Percentiles rank a stretch among this genome's conserved stretches.
Conservation (phyloP, 2,888 invertebrate species). For the Tenodera sinensis region DNA sequence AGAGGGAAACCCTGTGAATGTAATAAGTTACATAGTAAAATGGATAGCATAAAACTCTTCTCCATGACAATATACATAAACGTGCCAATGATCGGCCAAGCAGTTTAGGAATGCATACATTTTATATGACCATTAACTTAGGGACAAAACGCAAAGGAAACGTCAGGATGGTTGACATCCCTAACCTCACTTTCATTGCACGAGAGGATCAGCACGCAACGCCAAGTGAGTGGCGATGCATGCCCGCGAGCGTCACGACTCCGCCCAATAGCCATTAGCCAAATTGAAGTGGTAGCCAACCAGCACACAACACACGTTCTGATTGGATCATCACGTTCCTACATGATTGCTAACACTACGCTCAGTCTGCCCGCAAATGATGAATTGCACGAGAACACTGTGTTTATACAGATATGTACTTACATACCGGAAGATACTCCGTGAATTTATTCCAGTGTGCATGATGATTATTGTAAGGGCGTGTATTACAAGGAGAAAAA, state of each 20-base stretch:
- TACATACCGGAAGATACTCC: no score
- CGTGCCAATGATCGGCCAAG: no score
- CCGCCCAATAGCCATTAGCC: constrained; percentile 13
- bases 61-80: no score
- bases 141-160: not conserved
- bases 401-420: not conserved
- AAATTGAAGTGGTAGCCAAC: constrained; percentile 3
- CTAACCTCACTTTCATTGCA: constrained; percentile 3
- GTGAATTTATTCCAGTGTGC: no score
- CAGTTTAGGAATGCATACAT: no score
- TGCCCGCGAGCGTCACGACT: not conserved
- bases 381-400: not conserved
- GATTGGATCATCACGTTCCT: not conserved
- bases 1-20: no score
- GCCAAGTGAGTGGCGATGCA: not conserved
- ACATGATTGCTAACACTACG: not conserved
- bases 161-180: not conserved
- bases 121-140: no score
- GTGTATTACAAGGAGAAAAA: no score
- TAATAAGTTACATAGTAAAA: no score
- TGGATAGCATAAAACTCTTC: no score
- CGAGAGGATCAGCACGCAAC: not conserved
- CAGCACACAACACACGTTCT: not conserved
- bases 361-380: not conserved
- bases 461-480: no score